Base-by-base conservation (phyloP, 30 jellyfish, hydroid and myxozoan species). In the Cassiopea andromeda region DNA sequence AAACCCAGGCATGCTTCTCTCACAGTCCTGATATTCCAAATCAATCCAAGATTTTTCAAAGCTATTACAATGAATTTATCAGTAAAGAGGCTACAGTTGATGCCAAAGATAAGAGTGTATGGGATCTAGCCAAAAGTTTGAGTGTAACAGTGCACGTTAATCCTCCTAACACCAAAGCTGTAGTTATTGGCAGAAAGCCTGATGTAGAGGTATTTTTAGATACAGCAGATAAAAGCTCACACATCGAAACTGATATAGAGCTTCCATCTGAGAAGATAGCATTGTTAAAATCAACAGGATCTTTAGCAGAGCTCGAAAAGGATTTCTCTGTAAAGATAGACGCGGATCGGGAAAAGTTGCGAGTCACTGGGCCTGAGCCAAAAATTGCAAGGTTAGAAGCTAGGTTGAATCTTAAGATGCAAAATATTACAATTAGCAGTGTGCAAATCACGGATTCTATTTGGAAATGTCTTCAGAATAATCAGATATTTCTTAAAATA, bases 1-100 rank as follows among this genome's bases (percentile, higher is more conserved):
- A 15, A 18, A 43, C 38, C n/a, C 61, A 19, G 27, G 91, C 91
- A 7, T 64, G 91, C 84, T 82, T 82, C 16, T 44, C 82, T 44
- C 91, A 73, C 46, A 2, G 60, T 47, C 58, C 67, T 6, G 48
- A 82, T 19, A 10, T 82, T 27, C 48, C 83, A 7, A 46, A 82
- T 44, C 76, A 78, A 16, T 16, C 57, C 16, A 47, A 48, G 1
- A 38, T 45, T 13, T 82, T 82, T 49, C 68, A 50, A 70, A 46
- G 54, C 46, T 82, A 43, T 49, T 82, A 69, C 81, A 27, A 68
- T 60, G 57, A 49, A 48, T 82, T 43, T 18, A 47, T 8, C 5
- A 27, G 73, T 14, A 46, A 78, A 78, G 71, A 16, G 1, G 72
- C 45, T 68, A 15, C 15, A 2, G 77, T 48, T 38, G 84, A 69